Conservation (phyloP, 2,888 invertebrate genomes). For the Apomyelois bistriatella region DNA sequence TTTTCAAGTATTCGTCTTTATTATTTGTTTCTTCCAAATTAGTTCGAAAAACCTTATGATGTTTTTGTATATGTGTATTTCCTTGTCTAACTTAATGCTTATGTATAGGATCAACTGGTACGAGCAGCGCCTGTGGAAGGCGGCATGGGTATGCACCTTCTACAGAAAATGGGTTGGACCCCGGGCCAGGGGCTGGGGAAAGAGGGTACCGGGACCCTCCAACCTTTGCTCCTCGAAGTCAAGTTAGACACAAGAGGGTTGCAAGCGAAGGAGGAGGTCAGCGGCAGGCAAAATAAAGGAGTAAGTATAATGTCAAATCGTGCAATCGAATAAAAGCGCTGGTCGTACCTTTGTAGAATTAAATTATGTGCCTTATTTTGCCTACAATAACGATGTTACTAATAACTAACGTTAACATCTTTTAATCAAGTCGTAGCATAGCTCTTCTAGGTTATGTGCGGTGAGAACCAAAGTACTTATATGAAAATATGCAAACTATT, state of each 20-base stretch:
- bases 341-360: too few relatives aligned
- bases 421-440: too few relatives aligned
- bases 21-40: neutral
- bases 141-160: slow-evolving; percentile 97
- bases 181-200: slow-evolving; percentile 98
- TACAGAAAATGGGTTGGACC: slow-evolving; percentile 99
- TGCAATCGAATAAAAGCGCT: too few relatives aligned
- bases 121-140: slow-evolving; percentile 94
- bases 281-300: slow-evolving; percentile 46
- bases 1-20: neutral
- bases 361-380: too few relatives aligned
- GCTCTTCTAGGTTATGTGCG: too few relatives aligned
- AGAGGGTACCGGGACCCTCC: slow-evolving; percentile 93
- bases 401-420: too few relatives aligned
- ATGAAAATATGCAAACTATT: too few relatives aligned
- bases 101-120: slow-evolving; percentile 91
- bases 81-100: slow-evolving; percentile 1
- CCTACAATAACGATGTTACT: too few relatives aligned
- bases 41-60: neutral
- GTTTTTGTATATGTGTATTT: slow-evolving; percentile 1
- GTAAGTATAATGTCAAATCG: slow-evolving; percentile 45
- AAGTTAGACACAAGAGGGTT: slow-evolving; percentile 97
- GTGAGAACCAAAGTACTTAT: too few relatives aligned
- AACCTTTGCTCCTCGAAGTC: slow-evolving; percentile 95
- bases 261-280: slow-evolving; percentile 86